Percentiles rank a stretch among this genome's conserved stretches.
phyloP scores from a whole-genome alignment of 2,113 vertebrate genomes.

The Nicator chloris region DNA sequence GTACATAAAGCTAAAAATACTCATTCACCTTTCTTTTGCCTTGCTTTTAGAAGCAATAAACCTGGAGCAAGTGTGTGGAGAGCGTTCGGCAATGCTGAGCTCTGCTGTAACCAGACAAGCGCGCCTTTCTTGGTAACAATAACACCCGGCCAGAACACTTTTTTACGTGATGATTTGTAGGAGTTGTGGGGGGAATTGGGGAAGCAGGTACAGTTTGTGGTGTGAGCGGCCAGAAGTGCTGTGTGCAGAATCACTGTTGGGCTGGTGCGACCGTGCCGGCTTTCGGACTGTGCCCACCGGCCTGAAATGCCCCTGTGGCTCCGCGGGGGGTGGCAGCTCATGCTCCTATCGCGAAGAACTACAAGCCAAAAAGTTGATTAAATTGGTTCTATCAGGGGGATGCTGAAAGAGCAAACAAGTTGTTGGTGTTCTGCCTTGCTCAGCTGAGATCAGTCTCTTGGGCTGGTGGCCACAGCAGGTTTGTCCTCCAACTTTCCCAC shows the following conservation, averaged over 20 bases:
- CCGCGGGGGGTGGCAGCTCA: accelerated
- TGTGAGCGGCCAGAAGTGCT: accelerated
- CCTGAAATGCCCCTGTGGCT: not conserved
- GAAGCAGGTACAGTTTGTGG: not conserved
- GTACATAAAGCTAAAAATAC: slow-evolving; percentile 16
- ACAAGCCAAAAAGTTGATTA: not conserved
- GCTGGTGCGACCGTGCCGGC: accelerated
- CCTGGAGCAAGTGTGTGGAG: not conserved
- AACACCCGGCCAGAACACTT: not conserved
- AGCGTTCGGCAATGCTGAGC: not conserved
- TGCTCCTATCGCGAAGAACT: not conserved
- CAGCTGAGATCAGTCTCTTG: not conserved
- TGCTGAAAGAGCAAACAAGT: not conserved
- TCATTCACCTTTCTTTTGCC: not conserved
- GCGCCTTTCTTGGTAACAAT: not conserved
- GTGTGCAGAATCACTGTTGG: accelerated
- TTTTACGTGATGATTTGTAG: not conserved
- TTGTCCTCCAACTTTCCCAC: not conserved
- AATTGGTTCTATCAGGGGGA: not conserved
- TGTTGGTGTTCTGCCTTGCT: not conserved
- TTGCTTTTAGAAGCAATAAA: not conserved
- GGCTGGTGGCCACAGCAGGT: not conserved
- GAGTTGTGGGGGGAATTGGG: not conserved
- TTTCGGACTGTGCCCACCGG: not conserved
- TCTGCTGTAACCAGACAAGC: not conserved